Conservation (phyloP, 2,888 invertebrate species). For the Latheticus oryzae region DNA sequence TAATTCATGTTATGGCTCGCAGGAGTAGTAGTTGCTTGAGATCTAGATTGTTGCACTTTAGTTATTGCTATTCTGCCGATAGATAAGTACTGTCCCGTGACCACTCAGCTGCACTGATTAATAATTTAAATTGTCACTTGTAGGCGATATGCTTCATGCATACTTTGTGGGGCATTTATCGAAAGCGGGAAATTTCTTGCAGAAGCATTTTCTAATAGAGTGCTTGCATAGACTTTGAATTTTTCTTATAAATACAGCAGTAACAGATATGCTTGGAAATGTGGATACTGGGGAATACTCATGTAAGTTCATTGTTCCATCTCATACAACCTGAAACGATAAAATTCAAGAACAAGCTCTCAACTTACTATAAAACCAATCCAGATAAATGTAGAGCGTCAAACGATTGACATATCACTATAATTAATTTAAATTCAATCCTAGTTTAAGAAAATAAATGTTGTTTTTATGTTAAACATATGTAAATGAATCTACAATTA, state of each 20-base stretch:
- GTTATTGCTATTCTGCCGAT: slow-evolving; percentile 43
- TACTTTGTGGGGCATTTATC: slow-evolving; percentile 45
- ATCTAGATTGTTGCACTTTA: slow-evolving; percentile 48
- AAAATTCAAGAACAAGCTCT: slow-evolving; percentile 23
- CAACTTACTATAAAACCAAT: slow-evolving; percentile 17
- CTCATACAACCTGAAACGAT: no score
- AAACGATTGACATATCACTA: slow-evolving; percentile 27
- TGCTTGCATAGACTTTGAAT: no score
- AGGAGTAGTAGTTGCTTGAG: slow-evolving; percentile 37
- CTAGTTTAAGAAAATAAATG: slow-evolving; percentile 19
- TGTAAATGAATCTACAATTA: slow-evolving; percentile 22
- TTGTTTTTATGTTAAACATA: slow-evolving; percentile 25
- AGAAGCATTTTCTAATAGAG: no score
- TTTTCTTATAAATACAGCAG: no score
- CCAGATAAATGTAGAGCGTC: slow-evolving; percentile 21
- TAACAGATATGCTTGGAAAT: no score
- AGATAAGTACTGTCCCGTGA: slow-evolving; percentile 39
- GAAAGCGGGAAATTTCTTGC: no score
- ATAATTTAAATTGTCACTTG: slow-evolving; percentile 47
- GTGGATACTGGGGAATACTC: no score
- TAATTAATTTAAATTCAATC: slow-evolving; percentile 30
- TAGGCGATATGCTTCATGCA: slow-evolving; percentile 42
- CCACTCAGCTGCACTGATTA: slow-evolving; percentile 42
- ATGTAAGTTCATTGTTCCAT: no score
- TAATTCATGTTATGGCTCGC: slow-evolving; percentile 50